Percentiles rank a stretch among this genome's conserved stretches.
Conservation (phyloP, 1,140 invertebrate species). For the Drosophila arizonae region DNA sequence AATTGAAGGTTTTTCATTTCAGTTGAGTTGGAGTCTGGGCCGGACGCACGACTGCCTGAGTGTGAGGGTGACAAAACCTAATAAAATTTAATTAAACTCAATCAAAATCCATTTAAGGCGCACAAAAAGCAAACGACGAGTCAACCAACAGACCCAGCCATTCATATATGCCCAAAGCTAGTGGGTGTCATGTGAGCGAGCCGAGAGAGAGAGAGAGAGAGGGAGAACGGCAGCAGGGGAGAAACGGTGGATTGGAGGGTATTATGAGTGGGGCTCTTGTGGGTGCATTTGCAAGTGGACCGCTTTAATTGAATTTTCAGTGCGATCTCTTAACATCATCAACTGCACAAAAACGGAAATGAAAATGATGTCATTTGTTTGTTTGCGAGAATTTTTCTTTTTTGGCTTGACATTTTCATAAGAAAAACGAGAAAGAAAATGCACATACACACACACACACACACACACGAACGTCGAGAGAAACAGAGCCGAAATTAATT, state of each 20-base stretch:
- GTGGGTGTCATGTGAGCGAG: neutral
- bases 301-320: constrained; percentile 53
- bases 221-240: too few relatives aligned
- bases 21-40: constrained; percentile 14
- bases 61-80: constrained; percentile 78
- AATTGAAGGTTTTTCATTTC: constrained; percentile 34
- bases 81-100: constrained; percentile 82
- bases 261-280: constrained; percentile 18
- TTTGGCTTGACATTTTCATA: constrained; percentile 25
- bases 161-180: constrained; percentile 10
- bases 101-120: constrained; percentile 80
- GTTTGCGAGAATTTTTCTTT: constrained; percentile 14
- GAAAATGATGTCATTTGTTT: constrained; percentile 56
- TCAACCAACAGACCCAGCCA: constrained; percentile 15
- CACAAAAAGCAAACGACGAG: constrained; percentile 37
- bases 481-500: constrained; percentile 33
- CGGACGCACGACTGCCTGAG: constrained; percentile 61
- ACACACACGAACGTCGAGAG: neutral
- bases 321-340: constrained; percentile 38
- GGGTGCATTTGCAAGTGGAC: constrained; percentile 43
- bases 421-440: constrained; percentile 4
- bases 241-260: neutral
- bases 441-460: constrained; percentile 1
- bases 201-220: too few relatives aligned
- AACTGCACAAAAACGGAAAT: constrained; percentile 51